Conservation (phyloP, 2,888 invertebrate species). For the Nymphalis c-album region DNA sequence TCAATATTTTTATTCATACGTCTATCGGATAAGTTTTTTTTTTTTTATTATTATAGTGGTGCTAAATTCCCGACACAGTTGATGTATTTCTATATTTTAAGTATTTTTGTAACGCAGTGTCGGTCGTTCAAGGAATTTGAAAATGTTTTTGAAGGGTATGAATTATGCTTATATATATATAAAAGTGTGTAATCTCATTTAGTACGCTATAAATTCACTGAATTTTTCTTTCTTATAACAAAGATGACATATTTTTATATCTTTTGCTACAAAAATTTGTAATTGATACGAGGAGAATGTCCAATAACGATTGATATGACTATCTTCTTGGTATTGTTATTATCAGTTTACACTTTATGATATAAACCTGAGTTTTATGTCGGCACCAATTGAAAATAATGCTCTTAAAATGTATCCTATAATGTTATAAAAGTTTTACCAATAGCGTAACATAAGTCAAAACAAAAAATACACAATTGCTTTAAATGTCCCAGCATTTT, state of each 20-base stretch:
- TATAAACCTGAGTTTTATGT: slow-evolving; percentile 10
- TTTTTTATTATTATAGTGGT: slow-evolving; percentile 60
- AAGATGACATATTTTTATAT: slow-evolving; percentile 37
- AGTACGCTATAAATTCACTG: slow-evolving; percentile 29
- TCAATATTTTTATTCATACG: slow-evolving; percentile 56
- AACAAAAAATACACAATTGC: slow-evolving; percentile 8
- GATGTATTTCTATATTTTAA: slow-evolving; percentile 68
- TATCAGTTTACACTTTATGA: slow-evolving; percentile 9
- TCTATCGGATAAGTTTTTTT: slow-evolving; percentile 62
- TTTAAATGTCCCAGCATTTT: slow-evolving; percentile 36
- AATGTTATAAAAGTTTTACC: slow-evolving; percentile 12
- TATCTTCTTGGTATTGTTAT: slow-evolving; percentile 14
- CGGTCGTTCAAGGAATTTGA: slow-evolving; percentile 44
- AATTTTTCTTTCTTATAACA: slow-evolving; percentile 24
- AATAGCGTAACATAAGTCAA: slow-evolving; percentile 6
- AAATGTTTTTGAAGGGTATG: slow-evolving; percentile 26
- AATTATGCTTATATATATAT: slow-evolving; percentile 29
- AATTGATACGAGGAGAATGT: slow-evolving; percentile 25
- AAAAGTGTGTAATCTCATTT: slow-evolving; percentile 34
- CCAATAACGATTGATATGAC: slow-evolving; percentile 10
- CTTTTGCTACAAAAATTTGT: slow-evolving; percentile 35
- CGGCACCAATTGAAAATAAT: slow-evolving; percentile 18
- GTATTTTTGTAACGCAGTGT: slow-evolving; percentile 48
- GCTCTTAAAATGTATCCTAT: slow-evolving; percentile 11
- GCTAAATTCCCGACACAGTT: slow-evolving; percentile 71